A percentile compares a stretch with the other conserved stretches of the same genome.
phyloP scores from a whole-genome alignment of 1,140 invertebrate species.

The Ganaspis sp. region DNA sequence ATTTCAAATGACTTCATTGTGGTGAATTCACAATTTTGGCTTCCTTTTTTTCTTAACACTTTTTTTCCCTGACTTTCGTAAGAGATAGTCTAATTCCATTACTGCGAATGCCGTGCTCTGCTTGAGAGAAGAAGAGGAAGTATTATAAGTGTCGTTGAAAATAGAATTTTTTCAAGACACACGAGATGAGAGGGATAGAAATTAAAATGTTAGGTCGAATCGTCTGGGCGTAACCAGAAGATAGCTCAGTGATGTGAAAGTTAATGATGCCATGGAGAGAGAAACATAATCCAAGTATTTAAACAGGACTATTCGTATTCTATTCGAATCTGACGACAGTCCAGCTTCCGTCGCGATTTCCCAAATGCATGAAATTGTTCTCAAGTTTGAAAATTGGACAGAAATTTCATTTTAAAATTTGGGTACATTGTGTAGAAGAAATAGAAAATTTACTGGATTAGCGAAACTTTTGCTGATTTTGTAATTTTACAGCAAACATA shows the following conservation, averaged over 20 bases:
- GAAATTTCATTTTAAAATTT: too few species aligned
- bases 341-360: neutral
- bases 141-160: neutral
- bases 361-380: too few species aligned
- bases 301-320: slow-evolving; percentile 3
- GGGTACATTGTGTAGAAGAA: too few species aligned
- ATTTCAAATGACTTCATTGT: neutral
- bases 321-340: neutral
- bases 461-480: too few species aligned
- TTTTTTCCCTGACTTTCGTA: neutral
- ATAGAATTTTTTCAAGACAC: neutral
- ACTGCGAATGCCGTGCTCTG: neutral
- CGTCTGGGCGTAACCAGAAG: neutral
- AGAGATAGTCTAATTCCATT: slow-evolving; percentile 9
- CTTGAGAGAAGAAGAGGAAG: neutral
- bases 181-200: neutral
- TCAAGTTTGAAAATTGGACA: too few species aligned
- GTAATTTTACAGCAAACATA: too few species aligned
- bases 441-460: too few species aligned
- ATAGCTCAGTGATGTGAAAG: slow-evolving; percentile 1
- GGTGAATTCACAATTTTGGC: neutral
- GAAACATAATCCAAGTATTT: neutral
- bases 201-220: slow-evolving; percentile 6
- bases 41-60: neutral
- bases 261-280: neutral